Evolutionary conservation across 2,888 invertebrate genomes (phyloP).

Genomic region (Muscina levida): DNA sequence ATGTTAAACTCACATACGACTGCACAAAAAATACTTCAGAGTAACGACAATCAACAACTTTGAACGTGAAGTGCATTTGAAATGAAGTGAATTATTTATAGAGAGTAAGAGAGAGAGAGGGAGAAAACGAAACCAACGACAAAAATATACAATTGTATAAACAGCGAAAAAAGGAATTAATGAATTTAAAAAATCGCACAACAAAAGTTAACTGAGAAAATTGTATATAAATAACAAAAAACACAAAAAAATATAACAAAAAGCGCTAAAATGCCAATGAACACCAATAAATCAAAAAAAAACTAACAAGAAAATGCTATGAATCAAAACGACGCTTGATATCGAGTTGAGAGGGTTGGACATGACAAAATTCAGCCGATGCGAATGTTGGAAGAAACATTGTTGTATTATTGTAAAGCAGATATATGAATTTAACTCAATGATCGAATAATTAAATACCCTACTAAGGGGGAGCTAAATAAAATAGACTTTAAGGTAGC

Average conservation of each 20-base stretch:
- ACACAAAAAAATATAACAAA: background rate
- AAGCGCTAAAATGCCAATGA: slow-evolving; percentile 23
- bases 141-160: background rate
- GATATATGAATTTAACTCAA: too few relatives aligned
- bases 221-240: background rate
- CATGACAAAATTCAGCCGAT: too few relatives aligned
- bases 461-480: too few relatives aligned
- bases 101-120: background rate
- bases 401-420: too few relatives aligned
- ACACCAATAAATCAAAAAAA: background rate
- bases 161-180: too few relatives aligned
- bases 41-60: slow-evolving; percentile 36
- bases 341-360: too few relatives aligned
- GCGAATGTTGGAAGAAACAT: too few relatives aligned
- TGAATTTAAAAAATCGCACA: too few relatives aligned
- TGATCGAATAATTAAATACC: too few relatives aligned
- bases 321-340: background rate
- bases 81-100: slow-evolving; percentile 48
- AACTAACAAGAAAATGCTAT: too few relatives aligned
- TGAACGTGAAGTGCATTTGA: slow-evolving; percentile 54
- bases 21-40: slow-evolving; percentile 24
- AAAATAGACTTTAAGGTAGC: too few relatives aligned
- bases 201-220: slow-evolving; percentile 1
- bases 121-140: background rate
- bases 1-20: slow-evolving; percentile 34